These are phyloP conservation scores for Brachystomella parvula DNA, from an alignment of 1,140 invertebrate species.

Conservation along the genomic window DNA sequence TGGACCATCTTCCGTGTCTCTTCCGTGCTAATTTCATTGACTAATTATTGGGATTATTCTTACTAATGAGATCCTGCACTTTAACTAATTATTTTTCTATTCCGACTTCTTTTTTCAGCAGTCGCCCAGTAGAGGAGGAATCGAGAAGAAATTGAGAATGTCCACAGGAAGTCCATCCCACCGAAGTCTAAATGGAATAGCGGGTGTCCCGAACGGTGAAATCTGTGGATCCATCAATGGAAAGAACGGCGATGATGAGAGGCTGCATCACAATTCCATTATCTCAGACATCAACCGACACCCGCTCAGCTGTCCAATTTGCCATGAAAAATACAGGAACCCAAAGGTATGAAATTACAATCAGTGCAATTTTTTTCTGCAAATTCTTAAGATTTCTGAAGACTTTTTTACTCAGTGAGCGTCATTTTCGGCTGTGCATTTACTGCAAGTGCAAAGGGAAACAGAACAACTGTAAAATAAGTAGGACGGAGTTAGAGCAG, in stretches of 20 bases:
- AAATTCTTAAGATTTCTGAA: neutral
- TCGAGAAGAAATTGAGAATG: neutral
- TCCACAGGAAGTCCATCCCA: neutral
- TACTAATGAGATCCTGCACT: neutral
- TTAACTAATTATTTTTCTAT: neutral
- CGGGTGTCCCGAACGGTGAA: neutral
- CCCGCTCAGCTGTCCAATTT: constrained; percentile 11
- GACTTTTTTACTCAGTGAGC: neutral
- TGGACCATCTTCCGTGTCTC: neutral
- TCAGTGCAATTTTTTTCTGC: neutral
- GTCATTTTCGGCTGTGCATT: neutral
- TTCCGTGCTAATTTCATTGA: neutral
- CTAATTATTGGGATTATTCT: neutral
- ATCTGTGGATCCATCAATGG: too few relatives aligned
- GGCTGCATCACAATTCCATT: neutral
- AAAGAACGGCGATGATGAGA: neutral
- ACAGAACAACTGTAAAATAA: too few relatives aligned
- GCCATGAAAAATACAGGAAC: constrained; percentile 6
- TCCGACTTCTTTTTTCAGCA: neutral
- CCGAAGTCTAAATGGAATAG: neutral
- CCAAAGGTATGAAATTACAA: neutral
- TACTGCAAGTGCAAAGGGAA: neutral
- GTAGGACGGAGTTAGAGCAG: too few relatives aligned
- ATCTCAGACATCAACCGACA: neutral
- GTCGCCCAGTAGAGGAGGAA: neutral